Conservation (phyloP, 2,113 vertebrate species). For the Takifugu flavidus region DNA sequence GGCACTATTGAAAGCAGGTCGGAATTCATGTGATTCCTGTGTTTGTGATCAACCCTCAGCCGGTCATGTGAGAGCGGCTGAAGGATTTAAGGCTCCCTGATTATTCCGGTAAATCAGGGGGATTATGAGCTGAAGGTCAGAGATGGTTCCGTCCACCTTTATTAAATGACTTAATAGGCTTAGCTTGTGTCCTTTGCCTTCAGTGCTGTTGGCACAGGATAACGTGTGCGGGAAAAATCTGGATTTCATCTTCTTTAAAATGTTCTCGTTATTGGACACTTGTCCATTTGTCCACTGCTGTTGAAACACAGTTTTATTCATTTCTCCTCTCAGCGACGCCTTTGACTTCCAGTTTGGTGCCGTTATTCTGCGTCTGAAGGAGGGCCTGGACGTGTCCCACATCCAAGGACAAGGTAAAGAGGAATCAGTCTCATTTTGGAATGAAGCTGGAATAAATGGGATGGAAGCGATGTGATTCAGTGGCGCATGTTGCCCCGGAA, state of each 20-base stretch:
- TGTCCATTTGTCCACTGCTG: background rate
- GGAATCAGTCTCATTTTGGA: background rate
- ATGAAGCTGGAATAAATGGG: background rate
- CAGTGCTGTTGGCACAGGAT: background rate
- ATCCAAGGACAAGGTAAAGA: constrained; percentile 93
- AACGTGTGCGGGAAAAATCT: background rate
- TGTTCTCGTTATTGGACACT: too few relatives aligned
- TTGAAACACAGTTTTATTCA: background rate
- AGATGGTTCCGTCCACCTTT: constrained; percentile 21
- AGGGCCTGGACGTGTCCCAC: constrained; percentile 95
- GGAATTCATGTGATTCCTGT: constrained; percentile 1
- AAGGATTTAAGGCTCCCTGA: constrained; percentile 19
- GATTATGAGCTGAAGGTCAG: constrained; percentile 43
- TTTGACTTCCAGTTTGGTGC: constrained; percentile 95
- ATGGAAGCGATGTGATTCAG: too few relatives aligned
- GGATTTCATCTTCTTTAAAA: background rate
- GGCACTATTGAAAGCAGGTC: too few relatives aligned
- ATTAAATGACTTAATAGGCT: constrained; percentile 45
- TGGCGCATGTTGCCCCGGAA: too few relatives aligned
- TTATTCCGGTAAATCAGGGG: constrained; percentile 15
- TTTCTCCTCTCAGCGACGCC: constrained; percentile 79
- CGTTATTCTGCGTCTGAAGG: constrained; percentile 89
- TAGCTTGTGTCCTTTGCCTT: constrained; percentile 32
- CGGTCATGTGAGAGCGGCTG: constrained; percentile 40
- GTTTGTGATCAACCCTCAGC: constrained; percentile 9